Evolutionary conservation across 2,888 invertebrate species (phyloP), one percentile per base, ranked within the genome.

Genomic region (Phaonia tiefii): DNA sequence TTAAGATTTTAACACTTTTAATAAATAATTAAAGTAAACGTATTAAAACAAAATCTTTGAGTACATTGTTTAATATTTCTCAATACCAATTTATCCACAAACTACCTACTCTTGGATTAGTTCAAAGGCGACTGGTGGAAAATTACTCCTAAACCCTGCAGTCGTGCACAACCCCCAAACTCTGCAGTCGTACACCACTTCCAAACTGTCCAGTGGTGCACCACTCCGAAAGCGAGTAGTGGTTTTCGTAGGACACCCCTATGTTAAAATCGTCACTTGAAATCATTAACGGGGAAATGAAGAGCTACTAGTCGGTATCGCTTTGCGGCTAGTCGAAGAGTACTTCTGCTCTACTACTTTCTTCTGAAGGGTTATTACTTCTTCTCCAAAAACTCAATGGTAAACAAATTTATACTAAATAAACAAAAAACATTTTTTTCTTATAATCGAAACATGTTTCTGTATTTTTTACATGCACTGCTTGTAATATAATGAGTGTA

Each of bases 181-280:
- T 56, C 5, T 11, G n/a, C 15, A 69, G 17, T 69, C 69, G 67
- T 37, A 51, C 17, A 67, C 20, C 17, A 44, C 44, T 44, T 13
- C 44, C 44, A 44, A 69, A 69, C 3, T 56, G 8, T 11, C 5
- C 15, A 69, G 17, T 69, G 51, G 67, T 37, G 67, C 17, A 67
- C 20, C 17, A 67, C 56, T 70, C 70, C 56, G 56, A 70, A 70
- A 58, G 56, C 70, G 70, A 67, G 69, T 67, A 20, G 20, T 67
- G 37, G 51, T 51, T 67, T 67, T 51, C 51, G 51, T 67, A 67
- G 49, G 67, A 67, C 51, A 67, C 37, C 17, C 60, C 26, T 26
- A 58, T 26, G 26, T 58, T n/a, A n/a, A n/a, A n/a, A n/a, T n/a
- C n/a, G n/a, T n/a, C n/a, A n/a, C n/a, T n/a, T n/a, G n/a, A n/a